Evolutionary conservation across 2,888 invertebrate species (phyloP).

Genomic region (Cryptophagus acutangulus): DNA sequence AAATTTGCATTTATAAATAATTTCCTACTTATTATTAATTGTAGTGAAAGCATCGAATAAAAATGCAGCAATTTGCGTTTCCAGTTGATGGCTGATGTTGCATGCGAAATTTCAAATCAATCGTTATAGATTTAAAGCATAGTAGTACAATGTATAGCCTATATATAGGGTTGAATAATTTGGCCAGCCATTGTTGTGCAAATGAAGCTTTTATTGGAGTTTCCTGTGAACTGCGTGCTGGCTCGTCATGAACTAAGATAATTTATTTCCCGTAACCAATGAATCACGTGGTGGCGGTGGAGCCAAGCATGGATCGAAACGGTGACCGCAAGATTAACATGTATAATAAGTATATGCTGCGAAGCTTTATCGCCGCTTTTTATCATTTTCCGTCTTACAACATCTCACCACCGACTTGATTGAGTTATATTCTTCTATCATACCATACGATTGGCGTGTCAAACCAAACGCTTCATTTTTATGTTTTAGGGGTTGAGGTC

Average conservation of each 20-base stretch:
- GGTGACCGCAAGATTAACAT: conserved; percentile 39
- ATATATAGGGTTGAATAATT: conserved; percentile 43
- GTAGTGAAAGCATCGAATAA: too few relatives aligned
- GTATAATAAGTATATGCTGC: too few relatives aligned
- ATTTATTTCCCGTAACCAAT: conserved; percentile 41
- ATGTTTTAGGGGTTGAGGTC: too few relatives aligned
- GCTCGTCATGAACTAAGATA: conserved; percentile 42
- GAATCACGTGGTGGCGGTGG: conserved; percentile 30
- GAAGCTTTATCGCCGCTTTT: conserved; percentile 33
- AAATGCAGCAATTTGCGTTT: too few relatives aligned
- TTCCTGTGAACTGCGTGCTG: conserved; percentile 42
- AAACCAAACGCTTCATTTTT: too few relatives aligned
- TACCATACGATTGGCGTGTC: conserved; percentile 6
- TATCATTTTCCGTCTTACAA: conserved; percentile 27
- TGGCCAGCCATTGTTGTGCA: conserved; percentile 46
- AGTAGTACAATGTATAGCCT: conserved; percentile 32
- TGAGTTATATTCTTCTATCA: conserved; percentile 35
- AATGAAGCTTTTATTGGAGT: conserved; percentile 46
- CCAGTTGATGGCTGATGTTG: too few relatives aligned
- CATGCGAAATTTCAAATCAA: conserved; percentile 33
- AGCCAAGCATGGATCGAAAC: conserved; percentile 25
- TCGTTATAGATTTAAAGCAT: conserved; percentile 30
- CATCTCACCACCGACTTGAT: conserved; percentile 14
- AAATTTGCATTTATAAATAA: too few relatives aligned
- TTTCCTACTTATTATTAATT: too few relatives aligned